Conservation (phyloP, 2,888 invertebrate genomes). For the Hermodice carunculata region DNA sequence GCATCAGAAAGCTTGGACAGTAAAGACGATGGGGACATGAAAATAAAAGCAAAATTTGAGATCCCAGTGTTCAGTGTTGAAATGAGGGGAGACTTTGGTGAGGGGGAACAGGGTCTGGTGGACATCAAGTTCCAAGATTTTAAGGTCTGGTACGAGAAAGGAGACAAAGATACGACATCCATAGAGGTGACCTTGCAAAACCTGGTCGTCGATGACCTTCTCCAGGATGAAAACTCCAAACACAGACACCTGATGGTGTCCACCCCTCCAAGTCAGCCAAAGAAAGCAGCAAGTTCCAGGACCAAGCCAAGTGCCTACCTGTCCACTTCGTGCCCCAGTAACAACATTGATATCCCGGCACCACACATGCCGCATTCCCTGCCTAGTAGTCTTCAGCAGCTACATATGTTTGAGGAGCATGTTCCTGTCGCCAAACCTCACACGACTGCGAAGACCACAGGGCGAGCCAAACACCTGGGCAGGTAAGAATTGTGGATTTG, state of each 20-base stretch:
- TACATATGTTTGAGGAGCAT: constrained; percentile 27
- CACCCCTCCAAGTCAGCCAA: background rate
- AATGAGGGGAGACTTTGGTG: constrained; percentile 64
- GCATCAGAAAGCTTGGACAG: background rate
- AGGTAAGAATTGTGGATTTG: too few relatives aligned
- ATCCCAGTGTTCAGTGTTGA: constrained; percentile 63
- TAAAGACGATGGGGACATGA: background rate
- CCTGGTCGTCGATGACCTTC: constrained; percentile 90
- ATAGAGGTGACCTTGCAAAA: constrained; percentile 83
- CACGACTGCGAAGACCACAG: too few relatives aligned
- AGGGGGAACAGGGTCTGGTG: constrained; percentile 75
- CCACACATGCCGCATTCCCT: constrained; percentile 73
- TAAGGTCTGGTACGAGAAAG: constrained; percentile 80
- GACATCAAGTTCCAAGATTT: constrained; percentile 89
- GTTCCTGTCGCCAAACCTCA: too few relatives aligned
- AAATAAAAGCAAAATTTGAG: constrained; percentile 50
- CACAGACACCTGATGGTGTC: constrained; percentile 83
- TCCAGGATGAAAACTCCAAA: constrained; percentile 82
- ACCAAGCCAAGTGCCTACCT: constrained; percentile 71
- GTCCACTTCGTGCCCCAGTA: constrained; percentile 83
- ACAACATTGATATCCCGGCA: constrained; percentile 57
- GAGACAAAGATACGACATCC: constrained; percentile 79
- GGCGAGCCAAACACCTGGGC: too few relatives aligned
- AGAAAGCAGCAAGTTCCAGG: background rate
- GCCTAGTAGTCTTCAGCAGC: constrained; percentile 57